Evolutionary conservation across 2,888 invertebrate genomes (phyloP).

Genomic region (Eupeodes latifasciatus): DNA sequence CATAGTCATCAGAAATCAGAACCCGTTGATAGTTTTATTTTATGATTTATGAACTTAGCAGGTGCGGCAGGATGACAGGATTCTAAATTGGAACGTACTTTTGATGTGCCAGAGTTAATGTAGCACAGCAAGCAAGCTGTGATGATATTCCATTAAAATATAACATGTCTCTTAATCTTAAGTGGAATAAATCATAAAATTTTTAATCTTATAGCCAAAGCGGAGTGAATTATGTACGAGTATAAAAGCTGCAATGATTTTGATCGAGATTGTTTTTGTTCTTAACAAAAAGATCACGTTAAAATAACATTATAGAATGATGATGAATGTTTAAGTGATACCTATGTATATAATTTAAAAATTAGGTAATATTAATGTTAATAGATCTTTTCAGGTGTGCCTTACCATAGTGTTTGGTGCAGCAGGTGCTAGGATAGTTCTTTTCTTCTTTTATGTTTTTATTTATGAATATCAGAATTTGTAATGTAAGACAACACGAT

Average conservation of each 20-base stretch:
- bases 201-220: slow-evolving; percentile 35
- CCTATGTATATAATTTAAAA: too few species aligned
- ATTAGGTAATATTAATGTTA: too few species aligned
- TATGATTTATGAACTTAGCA: slow-evolving; percentile 67
- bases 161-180: slow-evolving; percentile 39
- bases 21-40: slow-evolving; percentile 66
- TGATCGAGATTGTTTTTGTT: not conserved
- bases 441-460: not conserved
- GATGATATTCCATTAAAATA: too few species aligned
- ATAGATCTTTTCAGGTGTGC: too few species aligned
- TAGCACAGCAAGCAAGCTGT: too few species aligned
- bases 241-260: not conserved
- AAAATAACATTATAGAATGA: not conserved
- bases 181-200: slow-evolving; percentile 68
- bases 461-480: not conserved
- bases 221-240: not conserved
- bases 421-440: not conserved
- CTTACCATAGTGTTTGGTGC: not conserved
- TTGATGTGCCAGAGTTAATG: not conserved
- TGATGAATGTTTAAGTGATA: not conserved
- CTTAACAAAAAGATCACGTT: slow-evolving; percentile 9
- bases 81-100: slow-evolving; percentile 41
- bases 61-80: slow-evolving; percentile 58
- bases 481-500: too few species aligned
- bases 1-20: not conserved